Evolutionary conservation across 1,140 invertebrate species (phyloP), one percentile per base, ranked within the genome.

Genomic region (Cecropterus lyciades): DNA sequence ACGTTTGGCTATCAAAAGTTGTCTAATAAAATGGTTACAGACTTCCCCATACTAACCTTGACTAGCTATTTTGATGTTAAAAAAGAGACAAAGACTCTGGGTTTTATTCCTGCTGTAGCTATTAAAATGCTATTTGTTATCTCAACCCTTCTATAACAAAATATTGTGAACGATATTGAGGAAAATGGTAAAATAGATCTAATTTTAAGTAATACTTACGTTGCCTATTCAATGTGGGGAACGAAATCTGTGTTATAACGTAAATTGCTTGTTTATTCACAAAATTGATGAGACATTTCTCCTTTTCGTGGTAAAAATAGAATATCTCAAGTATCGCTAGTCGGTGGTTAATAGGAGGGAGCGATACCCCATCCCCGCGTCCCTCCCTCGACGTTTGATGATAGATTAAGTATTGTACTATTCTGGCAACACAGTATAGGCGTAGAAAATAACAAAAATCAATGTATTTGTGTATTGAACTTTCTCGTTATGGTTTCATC

Each of bases 341-440:
- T 55, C 67, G 65, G 57, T 62, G 63, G 65, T 72, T 60, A 67
- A 77, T 70, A 67, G 60, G 75, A 77, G 76, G 75, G 79, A 70
- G 72, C 69, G 57, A 37, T 67, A 72, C 72, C 71, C 71, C 48
- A 33, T 53, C 37, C 69, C 59, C 63, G 40, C 60, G 42, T 52
- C 59, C 70, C 52, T 67, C 73, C 73, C 80, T 72, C 69, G 42
- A 60, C 67, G 69, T 74, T 76, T 72, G 79, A 79, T 79, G 79
- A 82, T 84, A 84, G 78, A 84, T 81, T 79, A 79, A 77, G 69
- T 65, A 76, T 76, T 78, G 65, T 74, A 68, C 68, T 60, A 53
- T 63, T 66, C 52, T 63, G 56, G 62, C 51, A 65, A 60, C 13
- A n/a, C n/a, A n/a, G 16, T 8, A 43, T 43, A 43, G 16, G 53